Conservation (phyloP, 2,888 invertebrate species). For the Halocaridina rubra region DNA sequence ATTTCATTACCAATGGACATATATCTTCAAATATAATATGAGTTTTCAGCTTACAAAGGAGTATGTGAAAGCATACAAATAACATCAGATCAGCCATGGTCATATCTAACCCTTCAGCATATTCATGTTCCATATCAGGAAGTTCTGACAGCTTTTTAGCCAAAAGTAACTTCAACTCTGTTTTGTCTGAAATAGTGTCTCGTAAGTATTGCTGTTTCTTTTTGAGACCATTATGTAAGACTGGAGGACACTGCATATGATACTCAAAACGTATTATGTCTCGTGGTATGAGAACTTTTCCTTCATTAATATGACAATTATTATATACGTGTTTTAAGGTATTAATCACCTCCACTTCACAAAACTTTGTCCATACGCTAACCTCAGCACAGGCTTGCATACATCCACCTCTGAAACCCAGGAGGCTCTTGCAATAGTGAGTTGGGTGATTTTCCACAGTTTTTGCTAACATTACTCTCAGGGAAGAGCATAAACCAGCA, state of each 20-base stretch:
- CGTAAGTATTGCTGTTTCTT: slow-evolving; percentile 71
- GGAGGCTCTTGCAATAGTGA: slow-evolving; percentile 68
- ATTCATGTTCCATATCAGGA: slow-evolving; percentile 74
- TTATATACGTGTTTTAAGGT: slow-evolving; percentile 71
- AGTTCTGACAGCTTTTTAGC: slow-evolving; percentile 37
- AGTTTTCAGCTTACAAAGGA: slow-evolving; percentile 69
- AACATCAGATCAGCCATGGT: slow-evolving; percentile 87
- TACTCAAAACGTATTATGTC: slow-evolving; percentile 83
- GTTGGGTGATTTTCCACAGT: slow-evolving; percentile 20
- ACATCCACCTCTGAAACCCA: slow-evolving; percentile 85
- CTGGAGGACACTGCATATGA: slow-evolving; percentile 85
- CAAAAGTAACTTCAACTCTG: slow-evolving; percentile 8
- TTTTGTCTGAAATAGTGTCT: slow-evolving; percentile 25
- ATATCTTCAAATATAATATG: slow-evolving; percentile 65
- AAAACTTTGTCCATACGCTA: slow-evolving; percentile 91
- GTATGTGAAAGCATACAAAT: slow-evolving; percentile 77
- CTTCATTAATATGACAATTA: slow-evolving; percentile 1
- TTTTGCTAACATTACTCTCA: slow-evolving; percentile 34
- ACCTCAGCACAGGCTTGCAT: slow-evolving; percentile 85
- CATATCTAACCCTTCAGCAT: slow-evolving; percentile 84
- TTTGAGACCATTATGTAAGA: slow-evolving; percentile 87
- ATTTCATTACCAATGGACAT: slow-evolving; percentile 45
- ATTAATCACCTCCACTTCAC: slow-evolving; percentile 82
- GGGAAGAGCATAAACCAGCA: slow-evolving; percentile 54
- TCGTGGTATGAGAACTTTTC: neutral